Conservation (phyloP, 2,797 vertebrate genomes). For the Intellagama lesueurii region DNA sequence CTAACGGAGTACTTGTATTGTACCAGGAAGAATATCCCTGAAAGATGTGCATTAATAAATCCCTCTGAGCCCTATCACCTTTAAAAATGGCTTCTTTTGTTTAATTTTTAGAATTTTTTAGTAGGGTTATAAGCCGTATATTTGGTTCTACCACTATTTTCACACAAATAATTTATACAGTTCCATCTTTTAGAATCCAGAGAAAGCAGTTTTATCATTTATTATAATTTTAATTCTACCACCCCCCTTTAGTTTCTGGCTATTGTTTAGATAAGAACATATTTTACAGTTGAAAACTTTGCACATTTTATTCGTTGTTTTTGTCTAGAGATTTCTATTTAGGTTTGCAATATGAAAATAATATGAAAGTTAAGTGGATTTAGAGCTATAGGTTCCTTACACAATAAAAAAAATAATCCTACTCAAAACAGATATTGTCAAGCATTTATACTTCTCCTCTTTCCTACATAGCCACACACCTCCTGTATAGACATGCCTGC, state of each 20-base stretch:
- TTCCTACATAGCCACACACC: background rate
- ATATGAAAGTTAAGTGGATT: slow-evolving; percentile 50
- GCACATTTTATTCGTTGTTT: slow-evolving; percentile 28
- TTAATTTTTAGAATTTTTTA: slow-evolving; percentile 92
- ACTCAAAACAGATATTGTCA: slow-evolving; percentile 20
- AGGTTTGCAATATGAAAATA: slow-evolving; percentile 47
- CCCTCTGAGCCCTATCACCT: slow-evolving; percentile 93
- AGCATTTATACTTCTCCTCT: background rate
- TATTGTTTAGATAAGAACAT: slow-evolving; percentile 51
- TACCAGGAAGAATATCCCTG: slow-evolving; percentile 89
- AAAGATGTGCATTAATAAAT: slow-evolving; percentile 97
- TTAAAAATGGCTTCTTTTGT: slow-evolving; percentile 87
- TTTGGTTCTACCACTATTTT: slow-evolving; percentile 76
- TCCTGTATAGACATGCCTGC: background rate
- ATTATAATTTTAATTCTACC: slow-evolving; percentile 48
- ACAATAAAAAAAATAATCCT: background rate
- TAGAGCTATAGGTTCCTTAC: slow-evolving; percentile 16
- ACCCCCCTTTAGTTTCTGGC: slow-evolving; percentile 18
- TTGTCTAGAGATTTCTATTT: slow-evolving; percentile 47
- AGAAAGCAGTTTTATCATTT: slow-evolving; percentile 67
- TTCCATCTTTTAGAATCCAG: slow-evolving; percentile 63
- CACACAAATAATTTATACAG: slow-evolving; percentile 74
- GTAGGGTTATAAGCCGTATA: slow-evolving; percentile 62
- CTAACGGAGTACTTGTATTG: slow-evolving; percentile 92
- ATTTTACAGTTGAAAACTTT: slow-evolving; percentile 57